These are phyloP conservation scores for Neomonachus schauinslandi DNA, from an alignment of 2,113 vertebrate genomes.

Conservation along the genomic window DNA sequence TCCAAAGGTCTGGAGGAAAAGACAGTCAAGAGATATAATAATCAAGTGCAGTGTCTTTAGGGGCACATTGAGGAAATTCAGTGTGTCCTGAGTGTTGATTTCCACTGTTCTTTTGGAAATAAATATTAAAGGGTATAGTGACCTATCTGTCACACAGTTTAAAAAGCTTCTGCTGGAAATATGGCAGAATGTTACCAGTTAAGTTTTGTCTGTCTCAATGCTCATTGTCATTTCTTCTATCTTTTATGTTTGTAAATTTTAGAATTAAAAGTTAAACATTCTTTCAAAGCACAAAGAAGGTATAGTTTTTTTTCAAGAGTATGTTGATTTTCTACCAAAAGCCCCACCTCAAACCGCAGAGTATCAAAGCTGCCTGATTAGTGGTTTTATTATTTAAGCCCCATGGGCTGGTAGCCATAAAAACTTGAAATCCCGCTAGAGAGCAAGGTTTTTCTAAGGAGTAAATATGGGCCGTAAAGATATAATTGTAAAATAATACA, in stretches of 20 bases:
- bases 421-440: slow-evolving; percentile 3
- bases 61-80: neutral
- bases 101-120: neutral
- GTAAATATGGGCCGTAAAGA: neutral
- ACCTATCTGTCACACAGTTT: neutral
- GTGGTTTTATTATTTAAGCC: neutral
- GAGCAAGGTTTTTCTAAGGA: neutral
- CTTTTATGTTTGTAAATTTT: neutral
- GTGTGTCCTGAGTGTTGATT: neutral
- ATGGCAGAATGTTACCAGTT: neutral
- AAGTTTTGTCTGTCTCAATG: neutral
- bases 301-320: neutral
- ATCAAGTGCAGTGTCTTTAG: neutral
- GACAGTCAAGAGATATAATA: neutral
- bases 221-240: neutral
- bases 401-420: neutral
- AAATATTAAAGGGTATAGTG: neutral
- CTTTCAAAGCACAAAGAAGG: neutral
- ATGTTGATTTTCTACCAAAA: neutral
- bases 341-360: neutral
- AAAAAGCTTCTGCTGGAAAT: slow-evolving; percentile 2
- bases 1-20: neutral
- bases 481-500: slow-evolving; percentile 6
- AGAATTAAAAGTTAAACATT: neutral
- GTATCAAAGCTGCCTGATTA: neutral